Percentiles rank a stretch among this genome's conserved stretches.
phyloP scores from a whole-genome alignment of 2,113 vertebrate genomes.

The Gymnocephalus cernua region DNA sequence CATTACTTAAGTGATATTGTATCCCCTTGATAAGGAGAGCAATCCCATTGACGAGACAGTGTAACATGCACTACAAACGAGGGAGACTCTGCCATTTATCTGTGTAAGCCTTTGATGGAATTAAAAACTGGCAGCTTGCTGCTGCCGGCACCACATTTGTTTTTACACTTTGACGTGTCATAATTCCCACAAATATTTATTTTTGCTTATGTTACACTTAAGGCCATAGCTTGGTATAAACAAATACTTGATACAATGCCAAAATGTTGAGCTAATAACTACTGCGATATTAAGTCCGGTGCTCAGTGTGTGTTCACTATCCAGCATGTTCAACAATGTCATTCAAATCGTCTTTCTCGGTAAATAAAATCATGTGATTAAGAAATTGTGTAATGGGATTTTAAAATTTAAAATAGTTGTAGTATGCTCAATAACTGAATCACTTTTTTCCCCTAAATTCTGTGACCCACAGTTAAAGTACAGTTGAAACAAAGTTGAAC shows the following conservation, averaged over 20 bases:
- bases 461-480: background rate
- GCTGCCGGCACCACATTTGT: slow-evolving; percentile 63
- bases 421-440: background rate
- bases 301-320: slow-evolving; percentile 22
- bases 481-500: background rate
- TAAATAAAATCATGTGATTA: slow-evolving; percentile 28
- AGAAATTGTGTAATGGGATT: background rate
- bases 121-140: slow-evolving; percentile 74
- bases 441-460: background rate
- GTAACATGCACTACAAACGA: slow-evolving; percentile 75
- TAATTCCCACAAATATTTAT: slow-evolving; percentile 65
- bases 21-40: slow-evolving; percentile 79
- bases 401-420: background rate
- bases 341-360: slow-evolving; percentile 11
- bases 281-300: slow-evolving; percentile 10
- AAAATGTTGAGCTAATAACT: slow-evolving; percentile 29
- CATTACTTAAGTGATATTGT: slow-evolving; percentile 80
- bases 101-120: slow-evolving; percentile 83
- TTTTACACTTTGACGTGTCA: slow-evolving; percentile 74
- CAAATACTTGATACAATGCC: slow-evolving; percentile 58
- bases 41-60: slow-evolving; percentile 73
- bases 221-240: slow-evolving; percentile 63
- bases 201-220: slow-evolving; percentile 60
- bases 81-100: slow-evolving; percentile 71
- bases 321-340: slow-evolving; percentile 26